Conservation (phyloP, 2,113 vertebrate species). For the Taurulus bubalis region DNA sequence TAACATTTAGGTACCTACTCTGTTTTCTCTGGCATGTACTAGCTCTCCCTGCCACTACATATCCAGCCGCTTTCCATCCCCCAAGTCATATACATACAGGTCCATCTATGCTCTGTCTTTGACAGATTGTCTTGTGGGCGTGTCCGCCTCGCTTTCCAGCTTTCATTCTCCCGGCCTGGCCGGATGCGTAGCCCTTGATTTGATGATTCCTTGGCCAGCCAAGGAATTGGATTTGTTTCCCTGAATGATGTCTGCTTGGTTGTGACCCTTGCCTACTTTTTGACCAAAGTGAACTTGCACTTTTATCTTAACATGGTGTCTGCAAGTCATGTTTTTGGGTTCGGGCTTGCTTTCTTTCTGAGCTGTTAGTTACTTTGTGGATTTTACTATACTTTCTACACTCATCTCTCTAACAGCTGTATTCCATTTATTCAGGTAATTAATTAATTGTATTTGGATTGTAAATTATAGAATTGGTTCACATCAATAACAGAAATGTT, state of each 20-base stretch:
- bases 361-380: neutral
- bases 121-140: neutral
- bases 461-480: conserved; percentile 7
- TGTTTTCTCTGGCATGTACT: neutral
- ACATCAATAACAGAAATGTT: neutral
- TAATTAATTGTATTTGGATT: neutral
- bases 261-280: neutral
- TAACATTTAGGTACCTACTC: neutral
- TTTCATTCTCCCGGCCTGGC: neutral
- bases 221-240: neutral
- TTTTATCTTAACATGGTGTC: neutral
- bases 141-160: neutral
- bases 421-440: neutral
- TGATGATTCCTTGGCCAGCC: neutral
- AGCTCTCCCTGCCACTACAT: neutral
- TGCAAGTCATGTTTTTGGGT: neutral
- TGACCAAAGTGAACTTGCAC: neutral
- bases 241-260: neutral
- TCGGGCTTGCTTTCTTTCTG: neutral
- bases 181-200: neutral
- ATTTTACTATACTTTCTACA: neutral
- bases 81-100: neutral
- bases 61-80: neutral
- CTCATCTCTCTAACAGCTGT: neutral
- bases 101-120: neutral